Percentiles rank a stretch among this genome's conserved stretches.
Evolutionary conservation across 1,140 invertebrate species (phyloP).

Genomic region (Drosophila truncata): DNA sequence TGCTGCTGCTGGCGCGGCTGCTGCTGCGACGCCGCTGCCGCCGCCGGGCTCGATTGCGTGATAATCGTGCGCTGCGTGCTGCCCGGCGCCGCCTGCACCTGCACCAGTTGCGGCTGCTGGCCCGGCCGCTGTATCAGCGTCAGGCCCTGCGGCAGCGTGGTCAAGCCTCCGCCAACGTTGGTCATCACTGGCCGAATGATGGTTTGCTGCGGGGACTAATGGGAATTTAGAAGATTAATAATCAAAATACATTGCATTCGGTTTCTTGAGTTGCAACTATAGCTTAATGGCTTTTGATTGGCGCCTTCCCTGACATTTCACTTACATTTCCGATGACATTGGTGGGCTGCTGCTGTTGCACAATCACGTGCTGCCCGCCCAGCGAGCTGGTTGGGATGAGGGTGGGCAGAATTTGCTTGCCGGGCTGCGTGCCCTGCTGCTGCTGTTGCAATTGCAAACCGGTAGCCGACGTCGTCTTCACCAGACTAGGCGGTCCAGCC

Average conservation of each 20-base stretch:
- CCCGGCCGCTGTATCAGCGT: slow-evolving; percentile 83
- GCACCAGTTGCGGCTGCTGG: slow-evolving; percentile 83
- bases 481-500: slow-evolving; percentile 78
- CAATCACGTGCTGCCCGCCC: slow-evolving; percentile 73
- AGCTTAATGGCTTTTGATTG: not conserved
- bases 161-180: slow-evolving; percentile 71
- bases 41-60: slow-evolving; percentile 61
- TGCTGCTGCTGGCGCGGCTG: slow-evolving; percentile 77
- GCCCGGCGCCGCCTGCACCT: slow-evolving; percentile 80
- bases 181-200: slow-evolving; percentile 82
- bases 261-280: not conserved
- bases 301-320: not conserved
- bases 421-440: slow-evolving; percentile 47
- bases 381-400: slow-evolving; percentile 80
- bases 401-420: slow-evolving; percentile 76
- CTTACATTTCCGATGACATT: slow-evolving; percentile 80
- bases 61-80: slow-evolving; percentile 72
- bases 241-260: not conserved
- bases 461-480: slow-evolving; percentile 70
- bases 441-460: slow-evolving; percentile 54
- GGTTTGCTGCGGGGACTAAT: slow-evolving; percentile 78
- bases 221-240: not conserved
- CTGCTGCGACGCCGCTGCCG: slow-evolving; percentile 60
- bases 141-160: slow-evolving; percentile 81
- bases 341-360: slow-evolving; percentile 76